Conservation (phyloP, 2,797 vertebrate genomes). For the Rhincodon typus region DNA sequence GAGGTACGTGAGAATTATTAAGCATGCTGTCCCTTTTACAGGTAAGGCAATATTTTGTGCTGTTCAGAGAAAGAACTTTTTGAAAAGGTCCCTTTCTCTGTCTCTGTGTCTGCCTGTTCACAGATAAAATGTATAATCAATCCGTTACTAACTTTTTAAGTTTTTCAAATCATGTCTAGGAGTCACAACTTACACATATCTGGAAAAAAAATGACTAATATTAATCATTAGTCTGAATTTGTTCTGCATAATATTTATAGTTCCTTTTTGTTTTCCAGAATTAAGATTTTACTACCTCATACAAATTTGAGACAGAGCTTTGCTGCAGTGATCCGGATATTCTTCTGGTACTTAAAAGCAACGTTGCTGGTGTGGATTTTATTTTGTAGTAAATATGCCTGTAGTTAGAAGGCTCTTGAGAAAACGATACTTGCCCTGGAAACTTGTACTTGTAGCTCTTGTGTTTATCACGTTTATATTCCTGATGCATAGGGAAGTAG, state of each 20-base stretch:
- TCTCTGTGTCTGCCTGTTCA: not conserved
- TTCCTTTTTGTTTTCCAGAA: not conserved
- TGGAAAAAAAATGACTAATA: not conserved
- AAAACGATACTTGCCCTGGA: slow-evolving; percentile 74
- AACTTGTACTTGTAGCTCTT: slow-evolving; percentile 70
- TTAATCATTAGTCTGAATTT: no score
- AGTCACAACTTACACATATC: not conserved
- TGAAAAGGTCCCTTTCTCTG: not conserved
- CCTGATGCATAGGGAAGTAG: slow-evolving; percentile 92
- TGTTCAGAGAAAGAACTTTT: not conserved
- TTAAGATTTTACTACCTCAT: not conserved
- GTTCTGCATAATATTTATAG: not conserved
- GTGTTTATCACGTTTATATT: slow-evolving; percentile 85
- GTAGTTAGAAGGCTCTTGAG: slow-evolving; percentile 66
- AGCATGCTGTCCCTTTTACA: not conserved
- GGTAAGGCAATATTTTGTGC: not conserved
- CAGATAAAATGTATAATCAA: not conserved
- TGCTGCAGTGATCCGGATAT: not conserved
- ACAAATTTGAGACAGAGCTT: not conserved
- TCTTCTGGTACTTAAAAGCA: not conserved
- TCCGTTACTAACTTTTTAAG: not conserved
- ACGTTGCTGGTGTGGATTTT: not conserved
- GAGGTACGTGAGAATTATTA: not conserved
- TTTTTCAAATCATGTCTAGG: not conserved
- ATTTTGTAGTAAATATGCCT: slow-evolving; percentile 63